Base-by-base conservation (phyloP, 2,797 vertebrate genomes). In the Diplodus puntazzo region DNA sequence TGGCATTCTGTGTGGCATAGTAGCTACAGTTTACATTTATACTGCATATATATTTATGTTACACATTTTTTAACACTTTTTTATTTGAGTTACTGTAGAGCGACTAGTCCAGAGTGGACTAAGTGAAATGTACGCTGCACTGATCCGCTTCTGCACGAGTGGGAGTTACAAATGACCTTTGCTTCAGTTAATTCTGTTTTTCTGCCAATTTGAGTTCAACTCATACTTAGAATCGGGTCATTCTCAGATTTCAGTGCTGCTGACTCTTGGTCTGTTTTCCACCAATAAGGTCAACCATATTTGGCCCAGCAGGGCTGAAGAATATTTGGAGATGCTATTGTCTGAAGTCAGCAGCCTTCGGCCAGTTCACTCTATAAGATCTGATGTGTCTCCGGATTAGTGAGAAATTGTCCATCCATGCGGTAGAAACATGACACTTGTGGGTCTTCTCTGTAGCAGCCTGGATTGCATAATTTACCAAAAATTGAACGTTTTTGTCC, bases 251-350 rank as follows among this genome's bases (percentile, higher is more conserved):
- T 63, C 43, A 72, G 30, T 62, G 53, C 55, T 34, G 43, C 2
- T 59, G 39, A 74, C 62, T 67, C 39, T 81, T 50, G 57, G 54
- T 58, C 68, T 60, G 69, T 81, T 71, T 76, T 42, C 79, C 62
- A 17, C 59, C 18, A 49, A 58, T 65, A 63, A 73, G 61, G 77
- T 79, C 75, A 85, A 52, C 43, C 20, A 14, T 53, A 4, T 73
- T 86, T 73, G 57, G 69, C 58, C 54, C 27, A 17, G 34, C 8
- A 49, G 27, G 27, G 21, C 27, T 69, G 48, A 34, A 25, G 74
- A 61, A 76, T 70, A 71, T 78, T 83, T 86, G 78, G 83, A 88
- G 61, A 77, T 74, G 62, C 57, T 82, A 59, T 87, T 71, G 60
- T 77, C 75, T 86, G 65, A 60, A 60, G 59, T 74, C 34, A 73